These are phyloP conservation scores for Melinaea menophilus DNA, from an alignment of 2,888 invertebrate genomes.

Conservation along the genomic window DNA sequence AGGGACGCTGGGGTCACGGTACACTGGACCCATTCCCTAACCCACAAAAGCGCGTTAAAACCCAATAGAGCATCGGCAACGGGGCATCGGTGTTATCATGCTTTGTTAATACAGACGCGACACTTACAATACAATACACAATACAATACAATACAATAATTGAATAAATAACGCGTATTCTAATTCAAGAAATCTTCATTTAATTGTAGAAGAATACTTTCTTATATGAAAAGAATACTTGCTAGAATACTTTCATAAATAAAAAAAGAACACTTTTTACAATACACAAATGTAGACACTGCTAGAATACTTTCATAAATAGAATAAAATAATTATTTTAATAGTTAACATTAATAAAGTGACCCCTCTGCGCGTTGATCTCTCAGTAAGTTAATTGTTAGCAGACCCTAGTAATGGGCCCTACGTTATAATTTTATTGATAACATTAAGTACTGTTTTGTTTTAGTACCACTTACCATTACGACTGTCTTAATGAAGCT, in stretches of 20 bases:
- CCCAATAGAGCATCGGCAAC: conserved; percentile 66
- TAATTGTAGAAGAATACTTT: too few species aligned
- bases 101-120: conserved; percentile 31
- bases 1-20: conserved; percentile 37
- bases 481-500: neutral
- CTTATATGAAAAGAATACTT: too few species aligned
- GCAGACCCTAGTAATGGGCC: conserved; percentile 49
- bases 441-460: conserved; percentile 57
- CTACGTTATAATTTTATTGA: conserved; percentile 34
- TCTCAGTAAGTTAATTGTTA: conserved; percentile 68
- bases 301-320: neutral
- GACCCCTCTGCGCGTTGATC: conserved; percentile 37
- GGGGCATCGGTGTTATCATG: conserved; percentile 45
- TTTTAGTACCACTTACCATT: conserved; percentile 56
- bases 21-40: conserved; percentile 58
- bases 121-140: neutral
- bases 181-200: too few species aligned
- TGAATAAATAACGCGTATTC: too few species aligned
- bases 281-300: too few species aligned
- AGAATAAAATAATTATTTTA: neutral
- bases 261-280: too few species aligned
- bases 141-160: too few species aligned
- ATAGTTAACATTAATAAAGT: neutral
- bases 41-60: conserved; percentile 72
- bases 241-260: too few species aligned